Evolutionary conservation across 1,140 invertebrate species (phyloP), one percentile per base, ranked within the genome.

Genomic region (Sycophaga agraensis): DNA sequence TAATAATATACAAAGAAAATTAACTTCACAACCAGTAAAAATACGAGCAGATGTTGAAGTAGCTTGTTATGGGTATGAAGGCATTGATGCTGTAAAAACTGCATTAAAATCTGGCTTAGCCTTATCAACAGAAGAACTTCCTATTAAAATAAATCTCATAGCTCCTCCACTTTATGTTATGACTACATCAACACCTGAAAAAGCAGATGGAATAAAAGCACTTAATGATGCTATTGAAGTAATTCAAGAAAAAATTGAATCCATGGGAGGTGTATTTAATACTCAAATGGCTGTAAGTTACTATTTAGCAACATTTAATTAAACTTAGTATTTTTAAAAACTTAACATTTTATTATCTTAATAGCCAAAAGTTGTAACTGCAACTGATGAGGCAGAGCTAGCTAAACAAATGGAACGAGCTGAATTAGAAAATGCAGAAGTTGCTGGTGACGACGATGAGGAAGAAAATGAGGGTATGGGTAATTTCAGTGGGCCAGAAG

Each of bases 71-170:
- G 96, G 93, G 4, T 98, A 98, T 75, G 97, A 99, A 80, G 98
- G 98, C 26, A 98, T 99, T 70, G 97, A 99, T 85, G 98, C 98
- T 37, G 96, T 99, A 0, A 99, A 99, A 80, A 84, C 89, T 59
- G 96, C 98, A 0, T 81, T 99, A 4, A 91, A 88, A 78, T 86
- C 92, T 74, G 98, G 98, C 3, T 85, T 99, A n/a, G 88, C 90
- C 49, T 84, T 94, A 37, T 97, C 96, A 4, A 97, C 93, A 7
- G 89, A 92, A 70, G 92, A 95, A 66, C 87, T 99, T 81, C 94
- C 94, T 7, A 96, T 99, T 66, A 98, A 97, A 82, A 99, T 99
- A 69, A 99, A 99, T 83, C 82, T 99, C 49, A 99, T 99, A 76
- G 97, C 98, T 35, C 97, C 98, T 42, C 98, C 98, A 39, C 82